Base-by-base conservation (phyloP, 1,140 invertebrate genomes). In the Tribolium madens region DNA sequence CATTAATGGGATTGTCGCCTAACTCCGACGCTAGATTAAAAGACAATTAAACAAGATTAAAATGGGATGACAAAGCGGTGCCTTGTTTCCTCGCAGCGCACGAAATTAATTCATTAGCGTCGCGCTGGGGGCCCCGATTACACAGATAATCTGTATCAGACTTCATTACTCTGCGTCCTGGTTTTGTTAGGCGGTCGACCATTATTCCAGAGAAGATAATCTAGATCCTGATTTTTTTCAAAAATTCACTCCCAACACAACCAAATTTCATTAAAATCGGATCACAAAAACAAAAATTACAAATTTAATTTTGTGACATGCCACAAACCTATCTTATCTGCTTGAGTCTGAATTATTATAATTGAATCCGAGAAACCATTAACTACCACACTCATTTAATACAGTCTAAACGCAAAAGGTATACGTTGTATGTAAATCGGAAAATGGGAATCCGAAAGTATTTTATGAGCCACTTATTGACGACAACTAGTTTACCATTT, bases 41-140 rank as follows among this genome's bases (percentile, higher is more conserved):
- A 74, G 76, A 77, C 76, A 77, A 77, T 77, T 74, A 77, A 73
- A 74, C 47, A 53, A 57, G 76, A 77, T 77, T 77, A 74, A 77
- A 77, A 77, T 73, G 26, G 48, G 73, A 74, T 74, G 71, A 77
- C 76, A 77, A 74, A 77, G 60, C 76, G 71, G 76, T 47, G 46
- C 76, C 70, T 73, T 68, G 60, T 77, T 77, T 70, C 72, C 57
- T 57, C 26, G 48, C 60, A 69, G 76, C 76, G 71, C 57, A 70
- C 72, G 46, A 73, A 77, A 74, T 77, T 77, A 74, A 74, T 77
- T 74, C 76, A 77, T 77, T 74, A 77, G 76, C 72, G 47, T 64
- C 60, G 72, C 70, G 42, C 71, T 64, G 60, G 70, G 69, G 70
- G 57, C 42, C 36, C 53, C 60, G 76, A 74, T 74, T 74, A 74